These are phyloP conservation scores for Aspidiotus destructor DNA, from an alignment of 2,888 invertebrate species.

Conservation along the genomic window DNA sequence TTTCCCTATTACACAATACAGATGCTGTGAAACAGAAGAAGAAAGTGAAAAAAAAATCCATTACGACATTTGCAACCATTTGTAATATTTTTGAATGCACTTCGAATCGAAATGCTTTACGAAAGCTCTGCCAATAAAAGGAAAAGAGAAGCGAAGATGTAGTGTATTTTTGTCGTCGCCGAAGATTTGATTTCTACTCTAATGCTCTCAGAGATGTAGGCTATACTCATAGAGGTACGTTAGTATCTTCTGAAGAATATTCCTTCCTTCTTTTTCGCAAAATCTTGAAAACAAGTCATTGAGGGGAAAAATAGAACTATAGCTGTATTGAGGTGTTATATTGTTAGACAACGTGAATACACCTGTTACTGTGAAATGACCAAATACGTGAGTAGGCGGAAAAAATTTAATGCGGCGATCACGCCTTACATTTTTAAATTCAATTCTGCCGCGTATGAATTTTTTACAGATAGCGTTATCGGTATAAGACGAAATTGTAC, in stretches of 20 bases:
- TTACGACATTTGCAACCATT: neutral
- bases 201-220: neutral
- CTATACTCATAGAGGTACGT: neutral
- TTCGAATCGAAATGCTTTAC: neutral
- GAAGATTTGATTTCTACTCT: conserved; percentile 2
- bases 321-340: too few species aligned
- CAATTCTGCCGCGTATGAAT: conserved; percentile 25
- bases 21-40: neutral
- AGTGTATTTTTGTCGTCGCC: too few species aligned
- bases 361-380: too few species aligned
- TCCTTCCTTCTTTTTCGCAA: too few species aligned
- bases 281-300: too few species aligned
- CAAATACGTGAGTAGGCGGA: neutral
- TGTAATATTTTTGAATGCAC: conserved; percentile 4
- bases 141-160: neutral
- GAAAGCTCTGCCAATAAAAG: neutral
- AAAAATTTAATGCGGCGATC: conserved; percentile 15
- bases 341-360: too few species aligned
- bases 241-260: too few species aligned
- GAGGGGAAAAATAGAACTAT: too few species aligned
- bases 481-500: conserved; percentile 10
- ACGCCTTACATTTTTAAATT: conserved; percentile 27
- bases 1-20: neutral
- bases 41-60: neutral
- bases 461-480: conserved; percentile 15